Base-by-base conservation (phyloP, 2,113 vertebrate species). In the Strix uralensis region DNA sequence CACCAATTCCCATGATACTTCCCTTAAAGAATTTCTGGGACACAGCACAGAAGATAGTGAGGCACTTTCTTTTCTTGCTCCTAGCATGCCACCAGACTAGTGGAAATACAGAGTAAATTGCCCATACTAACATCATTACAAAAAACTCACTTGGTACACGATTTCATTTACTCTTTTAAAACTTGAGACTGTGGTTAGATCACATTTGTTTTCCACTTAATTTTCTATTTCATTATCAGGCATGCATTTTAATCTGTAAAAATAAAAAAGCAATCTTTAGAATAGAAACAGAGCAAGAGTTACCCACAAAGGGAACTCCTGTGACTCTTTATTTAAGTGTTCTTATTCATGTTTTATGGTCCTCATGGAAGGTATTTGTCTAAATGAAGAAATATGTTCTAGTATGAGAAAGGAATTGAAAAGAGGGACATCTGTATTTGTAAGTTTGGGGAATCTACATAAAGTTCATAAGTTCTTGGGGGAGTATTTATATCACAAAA, bases 1-100 rank as follows among this genome's bases (percentile, higher is more conserved):
- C 27, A 69, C 13, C 9, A 47, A 5, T 82, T 65, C 19, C 27
- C 27, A 30, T 5, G 3, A 85, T 66, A 7, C 12, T 66, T 80
- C 22, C 30, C 26, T 73, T 77, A 44, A 92, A 47, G 17, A 72
- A 59, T 83, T 69, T 73, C 17, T 73, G 22, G 38, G 22, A 77
- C 88, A 40, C 18, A 47, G 20, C 29, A 62, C 0, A 0, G n/a
- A 61, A 1, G 4, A 36, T 52, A 54, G 20, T 52, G 40, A 15
- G 15, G 13, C 5, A 36, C 40, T 62, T 94, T 22, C 2, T 1
- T 80, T 42, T 7, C 25, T 77, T 88, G 9, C 20, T 90, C 23
- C 23, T 63, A 61, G 17, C 0, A 1, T 51, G 22, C 29, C 27
- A 49, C 54, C 40, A 67, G 46, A 58, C 23, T 25, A 34, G 29